Base-by-base conservation (phyloP, 2,888 invertebrate genomes). In the Amiota minor region DNA sequence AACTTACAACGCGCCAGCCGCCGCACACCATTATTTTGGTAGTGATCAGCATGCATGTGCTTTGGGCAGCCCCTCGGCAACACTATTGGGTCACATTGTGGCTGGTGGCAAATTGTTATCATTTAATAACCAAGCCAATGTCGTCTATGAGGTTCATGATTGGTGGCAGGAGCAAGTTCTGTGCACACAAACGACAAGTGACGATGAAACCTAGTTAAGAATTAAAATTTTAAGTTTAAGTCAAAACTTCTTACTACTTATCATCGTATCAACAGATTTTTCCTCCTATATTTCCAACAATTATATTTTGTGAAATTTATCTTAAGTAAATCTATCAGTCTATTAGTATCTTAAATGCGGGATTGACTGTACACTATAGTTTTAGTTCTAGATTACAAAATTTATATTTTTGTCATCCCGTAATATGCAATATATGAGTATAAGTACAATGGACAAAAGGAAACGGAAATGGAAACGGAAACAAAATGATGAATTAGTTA, bases 141-240 rank as follows among this genome's bases (percentile, higher is more conserved):
- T 87, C 2, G 92, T 95, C 80, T 92, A 93, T 81, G 96, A 96
- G 90, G 94, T 96, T 73, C 92, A 93, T 82, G 93, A 95, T 83
- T 96, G 96, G 96, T 96, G 96, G 96, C 93, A 92, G 83, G 93
- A 94, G 82, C 95, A 95, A 86, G 91, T 96, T 53, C 91, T 92
- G 50, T 93, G 92, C 82, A 91, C 91, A 20, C 35, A 35, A 35
- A 93, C 93, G 65, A 91, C 92, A 72, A 93, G 93, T 76, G 93
- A 93, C 75, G 93, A 93, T 72, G 93, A 93, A 77, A 73, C 82
- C n/a, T 86, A 84, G 69, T 70, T 45, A 18, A 55, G n/a, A 10
- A 45, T 46, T 64, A 45, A 23, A 12, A 0, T 23, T 62, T 10
- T 35, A 4, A 12, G 53, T n/a, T 53, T 53, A n/a, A n/a, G n/a